Conservation (phyloP, 2,888 invertebrate species). For the Xestia c-nigrum region DNA sequence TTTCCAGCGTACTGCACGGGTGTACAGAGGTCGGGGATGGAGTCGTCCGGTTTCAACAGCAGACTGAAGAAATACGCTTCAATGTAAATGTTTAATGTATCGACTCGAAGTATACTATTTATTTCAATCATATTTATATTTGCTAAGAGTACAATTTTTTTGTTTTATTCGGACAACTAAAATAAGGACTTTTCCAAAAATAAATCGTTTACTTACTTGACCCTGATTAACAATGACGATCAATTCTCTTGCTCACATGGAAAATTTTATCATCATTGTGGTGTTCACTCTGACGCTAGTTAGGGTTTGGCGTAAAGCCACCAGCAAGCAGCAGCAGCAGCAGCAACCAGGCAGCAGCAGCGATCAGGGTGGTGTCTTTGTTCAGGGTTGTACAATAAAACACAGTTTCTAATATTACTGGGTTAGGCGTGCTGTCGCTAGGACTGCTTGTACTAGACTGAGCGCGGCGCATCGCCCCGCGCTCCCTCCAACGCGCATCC, state of each 20-base stretch:
- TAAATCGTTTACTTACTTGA: not conserved
- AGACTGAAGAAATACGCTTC: slow-evolving; percentile 74
- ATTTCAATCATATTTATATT: slow-evolving; percentile 12
- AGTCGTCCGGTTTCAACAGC: slow-evolving; percentile 76
- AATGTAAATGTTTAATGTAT: slow-evolving; percentile 51
- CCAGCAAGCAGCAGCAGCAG: no score
- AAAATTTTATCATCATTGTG: no score
- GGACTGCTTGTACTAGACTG: no score
- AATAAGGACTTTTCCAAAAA: not conserved
- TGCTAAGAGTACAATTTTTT: not conserved
- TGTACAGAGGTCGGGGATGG: slow-evolving; percentile 80
- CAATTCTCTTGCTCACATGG: not conserved
- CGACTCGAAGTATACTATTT: slow-evolving; percentile 26
- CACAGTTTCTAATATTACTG: no score
- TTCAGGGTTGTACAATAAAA: no score
- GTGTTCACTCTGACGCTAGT: no score
- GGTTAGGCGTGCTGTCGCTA: no score
- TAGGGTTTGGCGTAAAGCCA: no score
- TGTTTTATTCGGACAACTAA: slow-evolving; percentile 13
- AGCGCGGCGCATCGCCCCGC: no score
- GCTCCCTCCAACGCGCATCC: no score
- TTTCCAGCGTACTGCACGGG: slow-evolving; percentile 85
- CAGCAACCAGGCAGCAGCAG: no score
- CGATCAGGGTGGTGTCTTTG: no score
- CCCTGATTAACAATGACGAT: not conserved